phyloP scores from a whole-genome alignment of 2,797 vertebrate genomes.

The Periparus ater region DNA sequence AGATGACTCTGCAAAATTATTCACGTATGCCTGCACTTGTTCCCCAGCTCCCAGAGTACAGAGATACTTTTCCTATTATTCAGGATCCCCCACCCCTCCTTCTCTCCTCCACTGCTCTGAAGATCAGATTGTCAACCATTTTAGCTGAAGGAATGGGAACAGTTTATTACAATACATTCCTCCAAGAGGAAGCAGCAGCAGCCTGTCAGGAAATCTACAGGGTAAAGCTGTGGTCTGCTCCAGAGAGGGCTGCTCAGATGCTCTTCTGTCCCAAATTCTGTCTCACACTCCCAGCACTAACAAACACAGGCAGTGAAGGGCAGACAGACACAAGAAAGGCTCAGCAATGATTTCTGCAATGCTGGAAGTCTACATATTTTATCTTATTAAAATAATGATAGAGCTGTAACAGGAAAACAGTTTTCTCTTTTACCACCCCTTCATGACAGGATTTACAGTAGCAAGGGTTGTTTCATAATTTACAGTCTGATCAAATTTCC shows the following conservation, averaged over 20 bases:
- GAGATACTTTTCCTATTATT: not conserved
- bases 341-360: not conserved
- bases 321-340: not conserved
- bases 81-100: not conserved
- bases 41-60: not conserved
- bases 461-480: not conserved
- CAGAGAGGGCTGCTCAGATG: not conserved
- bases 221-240: not conserved
- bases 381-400: not conserved
- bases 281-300: not conserved
- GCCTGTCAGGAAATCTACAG: slow-evolving; percentile 21
- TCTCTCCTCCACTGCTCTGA: not conserved
- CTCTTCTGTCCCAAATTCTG: not conserved
- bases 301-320: not conserved
- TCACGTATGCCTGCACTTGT: slow-evolving; percentile 1
- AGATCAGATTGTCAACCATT: not conserved
- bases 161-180: not conserved
- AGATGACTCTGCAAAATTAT: slow-evolving; percentile 10
- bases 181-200: slow-evolving; percentile 30
- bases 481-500: not conserved
- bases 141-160: not conserved
- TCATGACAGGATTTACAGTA: not conserved
- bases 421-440: not conserved
- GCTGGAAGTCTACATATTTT: not conserved
- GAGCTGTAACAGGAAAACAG: not conserved